Evolutionary conservation across 2,888 invertebrate genomes (phyloP), one percentile per base, ranked within the genome.

Genomic region (Lasioglossum lativentre): DNA sequence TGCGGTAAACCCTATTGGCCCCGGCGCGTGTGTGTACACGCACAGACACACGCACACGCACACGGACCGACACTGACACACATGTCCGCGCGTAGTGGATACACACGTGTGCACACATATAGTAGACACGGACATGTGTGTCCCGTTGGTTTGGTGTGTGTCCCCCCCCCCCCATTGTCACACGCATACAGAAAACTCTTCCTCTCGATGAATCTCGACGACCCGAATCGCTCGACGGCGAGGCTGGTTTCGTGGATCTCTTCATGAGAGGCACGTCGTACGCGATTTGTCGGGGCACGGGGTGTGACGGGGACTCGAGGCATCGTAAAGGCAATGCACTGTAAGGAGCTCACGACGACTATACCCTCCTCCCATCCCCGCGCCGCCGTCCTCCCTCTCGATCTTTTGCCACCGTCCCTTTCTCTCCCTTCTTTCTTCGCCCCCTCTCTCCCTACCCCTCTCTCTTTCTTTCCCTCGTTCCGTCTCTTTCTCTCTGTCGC

Each of bases 241-340:
- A 91, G 86, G 90, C 91, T 89, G 90, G 91, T 91, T 91, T 90
- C 89, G 91, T 90, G 90, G 89, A 90, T 91, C 91, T 91, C 91
- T 90, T 91, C 91, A 91, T 90, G 91, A 90, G 92, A 89, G 90
- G 90, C 91, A 93, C 92, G 93, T 92, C 92, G 91, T 89, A 91
- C 89, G 91, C 92, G 93, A 93, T 94, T 93, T 93, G 91, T 91
- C 92, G 92, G 90, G 93, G 92, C 92, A 92, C 92, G 93, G 94
- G 93, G 93, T 94, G 93, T 94, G 92, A 94, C 94, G 94, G 93
- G 93, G 92, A 92, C 90, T 88, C 85, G 90, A 93, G 92, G 94
- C 92, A 93, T 92, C 91, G 93, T 93, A 94, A 94, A 95, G 95
- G 93, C 95, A 95, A 95, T 95, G 94, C 94, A 95, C 95, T 94